phyloP scores from a whole-genome alignment of 2,888 invertebrate genomes.

The Salpingus planirostris region DNA sequence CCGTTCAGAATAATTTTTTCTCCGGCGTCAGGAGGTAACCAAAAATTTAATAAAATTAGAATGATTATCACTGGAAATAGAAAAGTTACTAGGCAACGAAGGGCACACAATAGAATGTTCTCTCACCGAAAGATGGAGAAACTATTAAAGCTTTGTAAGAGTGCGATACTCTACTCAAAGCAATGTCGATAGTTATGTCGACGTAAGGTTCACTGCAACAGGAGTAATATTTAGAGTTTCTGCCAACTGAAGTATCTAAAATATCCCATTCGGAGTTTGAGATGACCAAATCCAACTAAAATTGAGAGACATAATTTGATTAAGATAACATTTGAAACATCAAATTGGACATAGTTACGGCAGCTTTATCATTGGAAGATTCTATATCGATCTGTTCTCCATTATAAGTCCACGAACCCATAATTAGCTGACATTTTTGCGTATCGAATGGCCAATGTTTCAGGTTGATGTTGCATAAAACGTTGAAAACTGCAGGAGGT shows the following conservation, averaged over 20 bases:
- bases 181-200: constrained; percentile 45
- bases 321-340: not conserved
- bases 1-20: constrained; percentile 56
- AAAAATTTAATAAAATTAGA: constrained; percentile 52
- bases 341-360: no score
- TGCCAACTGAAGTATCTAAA: constrained; percentile 35
- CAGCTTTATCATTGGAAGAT: constrained; percentile 7
- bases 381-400: constrained; percentile 50
- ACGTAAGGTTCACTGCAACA: constrained; percentile 52
- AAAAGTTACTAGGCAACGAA: no score
- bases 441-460: constrained; percentile 66
- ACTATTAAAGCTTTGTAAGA: constrained; percentile 53
- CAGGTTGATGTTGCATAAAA: constrained; percentile 57
- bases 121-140: constrained; percentile 54
- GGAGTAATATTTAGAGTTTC: constrained; percentile 39
- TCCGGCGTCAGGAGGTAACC: constrained; percentile 57
- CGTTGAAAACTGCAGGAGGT: constrained; percentile 58
- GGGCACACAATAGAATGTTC: no score
- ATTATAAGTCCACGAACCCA: constrained; percentile 66
- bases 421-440: constrained; percentile 56
- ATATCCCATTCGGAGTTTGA: constrained; percentile 46
- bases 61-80: constrained; percentile 49
- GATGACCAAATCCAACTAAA: constrained; percentile 28
- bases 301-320: not conserved
- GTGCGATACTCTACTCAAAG: constrained; percentile 47